Conservation (phyloP, 2,797 vertebrate genomes). For the Aselliscus stoliczkanus region DNA sequence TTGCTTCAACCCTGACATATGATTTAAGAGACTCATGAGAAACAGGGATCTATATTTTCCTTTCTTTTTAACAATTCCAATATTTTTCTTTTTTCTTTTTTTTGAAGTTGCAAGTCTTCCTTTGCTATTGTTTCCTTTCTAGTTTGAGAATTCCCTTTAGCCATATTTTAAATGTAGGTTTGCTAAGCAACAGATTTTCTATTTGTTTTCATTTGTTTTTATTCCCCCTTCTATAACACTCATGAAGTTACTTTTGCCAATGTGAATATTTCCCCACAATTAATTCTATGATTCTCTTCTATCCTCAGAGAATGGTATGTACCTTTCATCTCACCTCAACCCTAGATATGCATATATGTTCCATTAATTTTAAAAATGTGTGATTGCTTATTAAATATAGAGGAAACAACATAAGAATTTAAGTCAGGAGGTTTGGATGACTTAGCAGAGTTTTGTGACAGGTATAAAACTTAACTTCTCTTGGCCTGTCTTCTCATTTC, state of each 20-base stretch:
- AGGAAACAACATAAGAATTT: neutral
- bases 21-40: neutral
- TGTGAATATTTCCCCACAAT: neutral
- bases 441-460: neutral
- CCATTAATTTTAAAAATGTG: neutral
- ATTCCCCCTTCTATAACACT: neutral
- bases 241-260: neutral
- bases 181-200: neutral
- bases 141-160: neutral
- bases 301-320: neutral
- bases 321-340: neutral
- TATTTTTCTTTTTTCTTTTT: neutral
- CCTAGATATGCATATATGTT: neutral
- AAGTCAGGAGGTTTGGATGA: neutral
- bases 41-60: neutral
- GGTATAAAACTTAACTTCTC: neutral
- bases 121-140: neutral
- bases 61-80: neutral
- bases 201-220: neutral
- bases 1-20: neutral
- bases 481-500: neutral
- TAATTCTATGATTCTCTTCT: neutral
- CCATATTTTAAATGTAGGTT: neutral
- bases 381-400: neutral
- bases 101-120: neutral